phyloP scores from a whole-genome alignment of 2,888 invertebrate genomes.

The Cabera pusaria region DNA sequence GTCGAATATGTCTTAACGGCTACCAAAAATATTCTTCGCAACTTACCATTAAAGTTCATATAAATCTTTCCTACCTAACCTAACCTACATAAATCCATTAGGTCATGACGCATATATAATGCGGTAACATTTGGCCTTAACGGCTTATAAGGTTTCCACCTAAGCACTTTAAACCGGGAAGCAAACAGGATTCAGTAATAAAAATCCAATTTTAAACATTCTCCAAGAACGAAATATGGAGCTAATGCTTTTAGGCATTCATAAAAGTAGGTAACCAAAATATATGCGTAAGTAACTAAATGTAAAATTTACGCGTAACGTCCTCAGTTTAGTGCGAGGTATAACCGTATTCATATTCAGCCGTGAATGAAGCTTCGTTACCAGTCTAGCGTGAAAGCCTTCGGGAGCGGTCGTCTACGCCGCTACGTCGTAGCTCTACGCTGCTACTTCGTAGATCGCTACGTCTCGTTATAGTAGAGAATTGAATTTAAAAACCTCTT shows the following conservation, averaged over 20 bases:
- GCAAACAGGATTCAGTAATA: constrained; percentile 15
- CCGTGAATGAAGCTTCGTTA: constrained; percentile 16
- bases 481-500: constrained; percentile 39
- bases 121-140: constrained; percentile 32
- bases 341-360: constrained; percentile 22
- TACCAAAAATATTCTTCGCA: too few relatives aligned
- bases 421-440: constrained; percentile 40
- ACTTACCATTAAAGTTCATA: constrained; percentile 5
- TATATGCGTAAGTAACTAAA: constrained; percentile 38
- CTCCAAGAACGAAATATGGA: constrained; percentile 13
- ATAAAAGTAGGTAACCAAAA: constrained; percentile 31
- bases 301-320: constrained; percentile 39
- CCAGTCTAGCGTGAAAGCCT: constrained; percentile 54
- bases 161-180: constrained; percentile 29
- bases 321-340: constrained; percentile 28
- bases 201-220: constrained; percentile 31
- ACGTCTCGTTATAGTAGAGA: constrained; percentile 26
- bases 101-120: constrained; percentile 32
- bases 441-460: constrained; percentile 32
- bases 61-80: constrained; percentile 13
- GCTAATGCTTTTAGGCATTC: constrained; percentile 34
- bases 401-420: constrained; percentile 57
- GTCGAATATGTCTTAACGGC: too few relatives aligned
- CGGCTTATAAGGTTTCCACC: constrained; percentile 34
- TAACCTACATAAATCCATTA: constrained; percentile 31